Evolutionary conservation across 1,140 invertebrate genomes (phyloP), one percentile per base, ranked within the genome.

Genomic region (Potamilus streckersoni): DNA sequence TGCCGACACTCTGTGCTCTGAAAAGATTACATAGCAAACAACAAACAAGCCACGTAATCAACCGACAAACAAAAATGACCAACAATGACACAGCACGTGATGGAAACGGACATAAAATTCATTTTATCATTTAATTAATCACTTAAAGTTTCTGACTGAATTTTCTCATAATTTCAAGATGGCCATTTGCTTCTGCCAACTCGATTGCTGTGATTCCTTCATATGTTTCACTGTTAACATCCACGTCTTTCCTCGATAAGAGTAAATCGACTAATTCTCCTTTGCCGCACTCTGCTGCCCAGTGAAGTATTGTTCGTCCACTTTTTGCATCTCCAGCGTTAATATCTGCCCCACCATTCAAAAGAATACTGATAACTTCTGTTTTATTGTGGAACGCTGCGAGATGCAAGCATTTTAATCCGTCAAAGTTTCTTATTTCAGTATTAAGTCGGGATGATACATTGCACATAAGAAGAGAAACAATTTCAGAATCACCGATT

Each of bases 341-440:
- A 19, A 97, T 92, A 85, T 97, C 71, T n/a, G 81, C 79, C 15
- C 82, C 82, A 11, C 69, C 71, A 15, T 68, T 57, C 16, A 85
- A 55, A 14, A 85, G 71, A 3, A 71, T 20, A 31, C 78, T n/a
- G 15, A 84, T 64, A 12, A 84, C 68, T 19, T 72, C 49, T 1
- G 79, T 12, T 60, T 83, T 79, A 2, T 72, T 70, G 17, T 63
- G 66, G 20, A 73, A 65, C 4, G 80, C 81, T 15, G 84, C 82
- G 14, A 85, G 70, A 64, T 85, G 84, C 11, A 82, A 71, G 85
- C 95, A 95, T 80, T 93, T 94, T 89, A 95, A 93, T 85, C 95
- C 95, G 87, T 93, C 92, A 89, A 94, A 95, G 87, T 96, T 96
- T 86, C 92, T 92, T 83, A 94, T 92, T 23, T 74, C 63, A 16